These are phyloP conservation scores for Cyanoderma ruficeps DNA, from an alignment of 2,113 vertebrate species.

Conservation along the genomic window DNA sequence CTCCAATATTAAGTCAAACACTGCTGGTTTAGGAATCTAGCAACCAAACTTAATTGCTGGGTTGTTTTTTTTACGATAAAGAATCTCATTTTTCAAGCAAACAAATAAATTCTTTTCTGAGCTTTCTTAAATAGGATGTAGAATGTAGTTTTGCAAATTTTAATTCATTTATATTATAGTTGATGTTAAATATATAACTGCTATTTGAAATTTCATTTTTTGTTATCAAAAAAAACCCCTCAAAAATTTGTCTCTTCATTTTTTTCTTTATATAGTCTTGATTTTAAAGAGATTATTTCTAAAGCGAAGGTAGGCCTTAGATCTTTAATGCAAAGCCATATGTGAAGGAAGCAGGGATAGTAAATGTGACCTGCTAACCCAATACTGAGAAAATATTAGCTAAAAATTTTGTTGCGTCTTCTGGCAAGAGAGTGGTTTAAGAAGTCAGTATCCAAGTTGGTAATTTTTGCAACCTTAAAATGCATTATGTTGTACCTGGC, in stretches of 20 bases:
- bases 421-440: neutral
- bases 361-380: neutral
- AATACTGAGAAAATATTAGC: neutral
- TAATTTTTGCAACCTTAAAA: neutral
- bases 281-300: neutral
- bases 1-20: neutral
- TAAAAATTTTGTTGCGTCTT: neutral
- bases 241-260: neutral
- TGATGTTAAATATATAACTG: neutral
- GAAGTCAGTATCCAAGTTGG: neutral
- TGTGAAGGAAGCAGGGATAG: neutral
- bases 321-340: neutral
- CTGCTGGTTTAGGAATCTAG: neutral
- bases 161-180: neutral
- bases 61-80: neutral
- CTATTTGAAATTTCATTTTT: neutral
- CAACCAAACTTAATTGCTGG: neutral
- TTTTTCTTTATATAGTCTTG: neutral
- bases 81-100: neutral
- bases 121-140: neutral
- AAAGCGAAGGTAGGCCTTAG: neutral
- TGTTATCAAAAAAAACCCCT: neutral
- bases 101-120: neutral
- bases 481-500: neutral
- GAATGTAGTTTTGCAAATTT: neutral